Evolutionary conservation across 1,140 invertebrate species (phyloP), one percentile per base, ranked within the genome.

Genomic region (Heliconius eleuchia): DNA sequence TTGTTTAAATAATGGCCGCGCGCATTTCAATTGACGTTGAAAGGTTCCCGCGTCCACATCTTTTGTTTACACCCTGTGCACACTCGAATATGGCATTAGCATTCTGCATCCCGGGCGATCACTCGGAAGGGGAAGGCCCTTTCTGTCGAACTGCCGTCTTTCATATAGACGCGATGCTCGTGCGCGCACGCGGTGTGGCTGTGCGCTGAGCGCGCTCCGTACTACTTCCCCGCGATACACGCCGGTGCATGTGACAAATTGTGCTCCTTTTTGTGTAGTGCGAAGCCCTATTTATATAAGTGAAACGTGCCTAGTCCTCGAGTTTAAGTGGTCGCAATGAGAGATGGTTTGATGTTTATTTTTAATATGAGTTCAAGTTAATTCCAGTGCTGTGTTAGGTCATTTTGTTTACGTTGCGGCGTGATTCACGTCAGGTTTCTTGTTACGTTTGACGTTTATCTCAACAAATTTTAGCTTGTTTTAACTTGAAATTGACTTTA

Each of bases 101-200:
- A 91, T 92, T 89, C 88, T 92, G 92, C 91, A 94, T 94, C 91
- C 87, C 89, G 88, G 86, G 85, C 89, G 91, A 89, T 90, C 89
- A 91, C 86, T 92, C 92, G 90, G 90, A 92, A 92, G 92, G 91
- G 92, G 90, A 90, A 89, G 88, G 91, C 89, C 90, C 88, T 89
- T 93, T 91, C 89, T 86, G 86, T 85, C 84, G 82, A 74, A 79
- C 80, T 86, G 84, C 84, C 86, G 88, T 90, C 91, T 92, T 88
- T 92, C 89, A 90, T 85, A 85, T 80, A 86, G 84, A 85, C 85
- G 92, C 87, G 76, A 92, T 91, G 91, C 78, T 82, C 84, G 89
- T 87, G 91, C 90, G 90, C 84, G 88, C 91, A 91, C 91, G 89
- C 83, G 81, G 82, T 80, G 74, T 55, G 83, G 77, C 82, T 81